Evolutionary conservation across 1,140 invertebrate species (phyloP), one percentile per base, ranked within the genome.

Genomic region (Drosophila littoralis): DNA sequence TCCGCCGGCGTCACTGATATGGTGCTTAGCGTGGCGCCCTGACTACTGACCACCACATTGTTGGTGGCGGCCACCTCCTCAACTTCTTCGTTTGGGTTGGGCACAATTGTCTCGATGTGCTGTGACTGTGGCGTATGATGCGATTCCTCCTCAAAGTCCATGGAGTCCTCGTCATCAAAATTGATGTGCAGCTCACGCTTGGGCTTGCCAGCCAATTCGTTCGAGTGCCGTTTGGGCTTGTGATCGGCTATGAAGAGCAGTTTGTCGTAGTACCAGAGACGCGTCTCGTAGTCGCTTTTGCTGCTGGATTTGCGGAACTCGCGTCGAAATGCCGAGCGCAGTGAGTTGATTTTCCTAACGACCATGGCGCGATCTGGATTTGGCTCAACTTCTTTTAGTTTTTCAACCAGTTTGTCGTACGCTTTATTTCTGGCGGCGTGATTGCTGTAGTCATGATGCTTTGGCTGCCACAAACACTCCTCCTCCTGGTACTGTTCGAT

Each of bases 381-480:
- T 12, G 91, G 91, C 60, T 92, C 91, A 38, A 92, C 91, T 63
- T 92, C 91, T 54, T 92, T 92, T 0, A 92, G 65, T 43, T 92
- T 92, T 70, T 92, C 91, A 2, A 91, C 91, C 12, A 92, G 54
- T 51, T 86, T 81, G 48, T 92, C 91, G 71, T 92, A 92, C 8
- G 91, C 81, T 61, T 81, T 90, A 59, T 92, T 92, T 2, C 88
- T 70, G n/a, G 77, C 73, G 32, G 72, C 68, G 57, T 92, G 83
- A 61, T 92, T 92, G 46, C 90, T 91, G 65, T 92, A 92, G 48
- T 92, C 92, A 10, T 90, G 90, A 74, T 91, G 91, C 57, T 91
- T 92, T 1, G 92, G 91, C 64, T 92, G 90, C 92, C 91, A 93
- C 40, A 92, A 64, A 45, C 91, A 93, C 69, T 91, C 91, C 54